phyloP scores from a whole-genome alignment of 2,113 vertebrate species.

The Buteo buteo region DNA sequence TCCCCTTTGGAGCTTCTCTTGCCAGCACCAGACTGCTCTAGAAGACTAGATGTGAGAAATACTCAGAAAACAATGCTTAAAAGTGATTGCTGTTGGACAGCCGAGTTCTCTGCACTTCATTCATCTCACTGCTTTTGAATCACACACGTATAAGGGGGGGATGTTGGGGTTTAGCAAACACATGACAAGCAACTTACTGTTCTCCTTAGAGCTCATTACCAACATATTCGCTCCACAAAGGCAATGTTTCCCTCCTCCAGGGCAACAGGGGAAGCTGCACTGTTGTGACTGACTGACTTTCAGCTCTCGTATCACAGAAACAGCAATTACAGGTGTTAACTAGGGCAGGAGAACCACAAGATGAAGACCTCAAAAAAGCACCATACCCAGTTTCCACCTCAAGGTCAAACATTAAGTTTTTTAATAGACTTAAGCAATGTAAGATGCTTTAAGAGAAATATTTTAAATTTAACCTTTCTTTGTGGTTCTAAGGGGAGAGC shows the following conservation, averaged over 20 bases:
- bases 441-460: not conserved
- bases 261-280: not conserved
- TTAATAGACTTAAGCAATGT: not conserved
- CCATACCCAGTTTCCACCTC: not conserved
- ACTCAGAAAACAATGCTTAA: not conserved
- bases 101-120: not conserved
- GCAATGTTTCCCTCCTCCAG: not conserved
- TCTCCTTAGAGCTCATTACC: not conserved
- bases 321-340: not conserved
- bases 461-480: not conserved
- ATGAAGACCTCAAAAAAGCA: not conserved
- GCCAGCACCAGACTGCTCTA: not conserved
- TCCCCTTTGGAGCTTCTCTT: not conserved
- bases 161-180: not conserved
- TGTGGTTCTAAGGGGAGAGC: not conserved
- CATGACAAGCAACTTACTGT: not conserved
- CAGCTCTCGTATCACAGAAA: not conserved
- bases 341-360: not conserved
- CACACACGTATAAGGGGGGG: fast-evolving
- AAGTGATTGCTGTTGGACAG: fast-evolving
- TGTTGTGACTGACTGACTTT: not conserved
- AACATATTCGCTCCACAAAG: not conserved
- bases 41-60: not conserved
- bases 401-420: not conserved
- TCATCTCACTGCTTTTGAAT: not conserved